These are phyloP conservation scores for Folsomia candida DNA, from an alignment of 2,888 invertebrate species.

Conservation along the genomic window DNA sequence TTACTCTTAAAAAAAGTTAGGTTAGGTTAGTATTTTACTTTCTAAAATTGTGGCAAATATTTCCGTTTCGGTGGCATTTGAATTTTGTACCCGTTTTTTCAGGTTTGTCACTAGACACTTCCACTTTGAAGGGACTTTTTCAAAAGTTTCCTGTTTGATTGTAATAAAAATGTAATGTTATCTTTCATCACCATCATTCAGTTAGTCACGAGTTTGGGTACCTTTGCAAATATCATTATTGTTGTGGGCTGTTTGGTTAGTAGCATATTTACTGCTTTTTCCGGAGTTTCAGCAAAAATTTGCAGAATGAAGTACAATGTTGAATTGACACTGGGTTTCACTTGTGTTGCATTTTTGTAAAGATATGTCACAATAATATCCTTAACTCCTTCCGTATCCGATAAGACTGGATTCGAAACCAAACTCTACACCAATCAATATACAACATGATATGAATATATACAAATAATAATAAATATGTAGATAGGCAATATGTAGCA, in stretches of 20 bases:
- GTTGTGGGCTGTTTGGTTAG: slow-evolving; percentile 53
- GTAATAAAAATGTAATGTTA: neutral
- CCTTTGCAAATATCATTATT: slow-evolving; percentile 66
- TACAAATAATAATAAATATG: neutral
- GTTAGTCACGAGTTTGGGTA: slow-evolving; percentile 51
- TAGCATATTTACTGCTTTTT: slow-evolving; percentile 39
- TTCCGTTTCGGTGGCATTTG: slow-evolving; percentile 39
- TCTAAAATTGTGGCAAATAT: slow-evolving; percentile 48
- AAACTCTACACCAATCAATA: slow-evolving; percentile 40
- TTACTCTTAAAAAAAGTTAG: neutral
- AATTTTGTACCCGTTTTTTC: slow-evolving; percentile 41
- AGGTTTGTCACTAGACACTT: slow-evolving; percentile 44
- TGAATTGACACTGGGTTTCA: slow-evolving; percentile 22
- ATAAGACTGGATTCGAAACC: slow-evolving; percentile 34
- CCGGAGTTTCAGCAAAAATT: slow-evolving; percentile 42
- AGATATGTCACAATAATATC: slow-evolving; percentile 40
- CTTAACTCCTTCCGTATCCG: slow-evolving; percentile 36
- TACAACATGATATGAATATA: slow-evolving; percentile 2
- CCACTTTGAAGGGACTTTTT: slow-evolving; percentile 42
- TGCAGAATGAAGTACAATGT: slow-evolving; percentile 37
- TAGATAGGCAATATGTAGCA: neutral
- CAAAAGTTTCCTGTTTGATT: slow-evolving; percentile 47
- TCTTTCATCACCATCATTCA: neutral
- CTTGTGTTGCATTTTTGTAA: slow-evolving; percentile 32
- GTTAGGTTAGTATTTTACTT: slow-evolving; percentile 35